Percentiles rank a stretch among this genome's conserved stretches.
Evolutionary conservation across 2,113 vertebrate genomes (phyloP).

Genomic region (Melierax canorus): DNA sequence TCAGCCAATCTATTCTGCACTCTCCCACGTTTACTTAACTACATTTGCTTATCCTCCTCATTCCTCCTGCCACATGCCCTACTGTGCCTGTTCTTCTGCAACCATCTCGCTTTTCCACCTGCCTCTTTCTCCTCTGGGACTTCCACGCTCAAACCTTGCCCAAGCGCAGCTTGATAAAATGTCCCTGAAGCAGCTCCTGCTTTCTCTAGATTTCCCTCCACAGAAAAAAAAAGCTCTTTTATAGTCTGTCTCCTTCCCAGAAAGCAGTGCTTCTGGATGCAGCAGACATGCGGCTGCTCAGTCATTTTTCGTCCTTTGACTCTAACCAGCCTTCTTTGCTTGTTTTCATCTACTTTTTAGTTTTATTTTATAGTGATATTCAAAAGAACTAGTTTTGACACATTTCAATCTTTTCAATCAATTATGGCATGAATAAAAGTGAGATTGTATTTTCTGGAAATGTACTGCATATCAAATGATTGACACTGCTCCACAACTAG

Average conservation of each 20-base stretch:
- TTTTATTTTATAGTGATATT: not conserved
- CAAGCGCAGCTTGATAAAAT: not conserved
- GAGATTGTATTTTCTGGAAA: not conserved
- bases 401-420: not conserved
- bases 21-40: not conserved
- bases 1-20: not conserved
- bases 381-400: not conserved
- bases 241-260: not conserved
- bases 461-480: not conserved
- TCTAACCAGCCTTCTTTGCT: not conserved
- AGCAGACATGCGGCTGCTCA: not conserved
- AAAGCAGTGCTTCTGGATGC: not conserved
- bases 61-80: not conserved
- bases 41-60: fast-evolving
- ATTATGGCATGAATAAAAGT: not conserved
- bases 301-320: not conserved
- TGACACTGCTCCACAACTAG: not conserved
- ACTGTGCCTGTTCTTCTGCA: not conserved
- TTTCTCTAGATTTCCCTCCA: not conserved
- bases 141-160: not conserved
- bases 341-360: not conserved
- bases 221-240: fast-evolving
- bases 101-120: not conserved
- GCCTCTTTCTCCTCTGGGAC: not conserved
- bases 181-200: not conserved